Base-by-base conservation (phyloP, 2,113 vertebrate species). In the Chaetura pelagica region DNA sequence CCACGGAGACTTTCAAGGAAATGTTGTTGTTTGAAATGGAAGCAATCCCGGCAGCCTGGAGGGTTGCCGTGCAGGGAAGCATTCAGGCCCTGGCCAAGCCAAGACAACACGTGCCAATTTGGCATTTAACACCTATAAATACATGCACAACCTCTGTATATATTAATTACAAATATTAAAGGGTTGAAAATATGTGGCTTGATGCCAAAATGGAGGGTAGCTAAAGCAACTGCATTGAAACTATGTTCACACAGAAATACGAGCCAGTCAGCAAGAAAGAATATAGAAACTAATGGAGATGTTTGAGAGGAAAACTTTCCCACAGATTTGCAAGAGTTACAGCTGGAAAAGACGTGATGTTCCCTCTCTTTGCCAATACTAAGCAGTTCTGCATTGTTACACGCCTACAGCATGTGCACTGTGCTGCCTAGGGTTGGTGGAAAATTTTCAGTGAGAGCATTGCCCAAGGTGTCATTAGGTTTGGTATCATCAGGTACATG, bases 291-390 rank as follows among this genome's bases (percentile, higher is more conserved):
- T 16, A 78, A n/a, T 1, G 10, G 18, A 90, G 16, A 42, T 21
- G 13, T 48, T 78, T 68, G n/a, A 81, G 35, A 74, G 54, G 27
- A 72, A 81, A 84, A 32, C 9, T 90, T 96, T 96, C 93, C 85
- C 93, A 94, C 4, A 27, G 79, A 87, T 92, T 75, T 84, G 57
- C 40, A 57, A 49, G 61, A 72, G 58, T 61, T 88, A 80, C 86
- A 95, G 69, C 62, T 96, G 92, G 73, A 72, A 93, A 90, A 93
- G 73, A 78, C 88, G 76, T 30, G 79, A 35, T 90, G 76, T 88
- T 95, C 80, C 35, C n/a, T 69, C 29, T 73, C 20, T 38, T 52
- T 89, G 96, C 88, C 96, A 94, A 5, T 54, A n/a, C 52, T 72
- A n/a, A 92, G 73, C 40, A 48, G 64, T 32, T 87, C 14, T 75